Base-by-base conservation (phyloP, 2,888 invertebrate genomes). In the Mythimna albipuncta region DNA sequence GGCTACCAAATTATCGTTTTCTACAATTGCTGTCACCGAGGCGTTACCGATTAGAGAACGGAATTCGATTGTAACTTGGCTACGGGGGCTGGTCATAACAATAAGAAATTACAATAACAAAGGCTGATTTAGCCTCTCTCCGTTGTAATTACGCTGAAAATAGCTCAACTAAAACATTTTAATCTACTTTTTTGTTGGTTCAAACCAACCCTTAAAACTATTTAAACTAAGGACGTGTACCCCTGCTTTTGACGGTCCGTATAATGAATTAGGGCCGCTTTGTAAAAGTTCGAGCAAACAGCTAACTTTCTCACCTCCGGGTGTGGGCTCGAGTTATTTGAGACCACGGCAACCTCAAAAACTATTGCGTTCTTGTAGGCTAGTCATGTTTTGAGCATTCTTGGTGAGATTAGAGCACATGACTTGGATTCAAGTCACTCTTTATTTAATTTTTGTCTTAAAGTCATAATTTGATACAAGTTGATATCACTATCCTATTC, bases 261-360 rank as follows among this genome's bases (percentile, higher is more conserved):
- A 69, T 80, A 85, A 80, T 86, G 77, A 85, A 85, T 78, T 72
- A 75, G 72, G 82, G 73, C 38, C 54, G 83, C 76, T 86, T 82
- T 85, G 83, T 77, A 82, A 82, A 85, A 85, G 72, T 85, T 85
- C 16, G 26, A 59, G 66, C 76, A 86, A 82, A 85, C 72, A 78
- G 69, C 61, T 67, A 58, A 82, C 78, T 85, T 85, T 75, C 74
- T 71, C 85, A 78, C 85, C 83, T 85, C 62, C 44, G 35, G 65
- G 65, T 54, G 73, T 76, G 55, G 54, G 64, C 38, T 6, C 62
- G 77, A 63, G 65, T 38, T 78, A 86, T 77, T 72, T 74, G 67
- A 68, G 63, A 52, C 69, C 64, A 64, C 82, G 63, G 50, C 67
- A 63, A 65, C 85, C 87, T 74, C 75, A 76, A 73, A 79, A 84